phyloP scores from a whole-genome alignment of 1,140 invertebrate genomes.

The Drosophila oshimai region DNA sequence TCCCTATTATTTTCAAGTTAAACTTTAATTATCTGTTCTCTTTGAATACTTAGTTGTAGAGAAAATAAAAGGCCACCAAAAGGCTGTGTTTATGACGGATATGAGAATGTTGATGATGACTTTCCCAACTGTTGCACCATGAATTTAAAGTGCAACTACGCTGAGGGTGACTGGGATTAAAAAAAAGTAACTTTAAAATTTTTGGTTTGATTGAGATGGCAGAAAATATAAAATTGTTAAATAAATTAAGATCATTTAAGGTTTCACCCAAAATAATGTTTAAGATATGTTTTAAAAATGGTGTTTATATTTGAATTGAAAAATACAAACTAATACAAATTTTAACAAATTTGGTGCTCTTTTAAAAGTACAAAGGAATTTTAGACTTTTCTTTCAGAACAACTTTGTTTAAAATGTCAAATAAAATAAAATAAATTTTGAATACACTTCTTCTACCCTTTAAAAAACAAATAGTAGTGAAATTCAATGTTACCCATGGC shows the following conservation, averaged over 20 bases:
- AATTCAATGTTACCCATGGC: not conserved
- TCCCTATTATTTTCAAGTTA: not conserved
- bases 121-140: constrained; percentile 44
- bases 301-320: too few species aligned
- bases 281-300: too few species aligned
- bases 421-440: not conserved
- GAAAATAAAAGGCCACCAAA: not conserved
- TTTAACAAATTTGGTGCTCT: too few species aligned
- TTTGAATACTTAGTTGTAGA: constrained; percentile 11
- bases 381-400: too few species aligned
- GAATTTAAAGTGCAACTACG: constrained; percentile 23
- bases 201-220: too few species aligned
- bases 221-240: not conserved
- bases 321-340: too few species aligned
- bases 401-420: not conserved
- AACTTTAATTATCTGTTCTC: not conserved
- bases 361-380: too few species aligned
- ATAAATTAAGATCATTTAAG: too few species aligned
- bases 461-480: not conserved
- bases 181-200: not conserved
- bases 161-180: not conserved
- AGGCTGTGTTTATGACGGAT: constrained; percentile 11
- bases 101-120: not conserved
- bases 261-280: too few species aligned
- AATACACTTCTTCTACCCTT: not conserved